Evolutionary conservation across 2,797 vertebrate genomes (phyloP), one percentile per base, ranked within the genome.

Genomic region (Cossypha caffra): DNA sequence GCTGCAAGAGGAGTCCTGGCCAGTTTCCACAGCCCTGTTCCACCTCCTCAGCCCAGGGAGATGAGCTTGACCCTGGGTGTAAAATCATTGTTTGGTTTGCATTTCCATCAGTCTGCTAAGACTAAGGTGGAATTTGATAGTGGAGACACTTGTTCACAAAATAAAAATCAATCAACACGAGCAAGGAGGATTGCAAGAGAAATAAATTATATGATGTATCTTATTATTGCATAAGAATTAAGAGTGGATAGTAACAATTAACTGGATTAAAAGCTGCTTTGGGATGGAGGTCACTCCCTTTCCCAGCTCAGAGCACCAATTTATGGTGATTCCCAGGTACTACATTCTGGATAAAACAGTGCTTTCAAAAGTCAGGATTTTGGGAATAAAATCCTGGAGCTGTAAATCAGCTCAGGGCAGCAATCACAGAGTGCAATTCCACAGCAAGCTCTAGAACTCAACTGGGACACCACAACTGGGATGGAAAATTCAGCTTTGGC

Each of bases 71-170:
- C 35, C 11, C 29, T 26, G 26, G 16, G 7, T 5, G 18, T 40
- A 20, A 88, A 86, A 51, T 4, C 2, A 0, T 0, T 38, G 16
- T 1, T 62, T 4, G 31, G 16, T 42, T 35, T 76, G 25, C 20
- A 40, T 0, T 2, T 3, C 5, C 21, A 48, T 21, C 45, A 80
- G 14, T 16, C 42, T 25, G 12, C 11, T 23, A 25, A 37, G 15
- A 24, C 16, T 10, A 50, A 51, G 35, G 25, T 28, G 16, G 48
- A n/a, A 63, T 40, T 16, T 29, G 43, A 20, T 4, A 52, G 8
- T 33, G n/a, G 25, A 79, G 35, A 43, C 15, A 26, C 6, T 55
- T 45, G 5, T 20, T 59, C 18, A 35, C 28, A 25, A 87, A 80
- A 66, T 21, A 24, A 33, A 64, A 40, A 35, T 25, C 38, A 40